These are phyloP conservation scores for Frieseomelitta varia DNA, from an alignment of 1,140 invertebrate species.

Conservation along the genomic window DNA sequence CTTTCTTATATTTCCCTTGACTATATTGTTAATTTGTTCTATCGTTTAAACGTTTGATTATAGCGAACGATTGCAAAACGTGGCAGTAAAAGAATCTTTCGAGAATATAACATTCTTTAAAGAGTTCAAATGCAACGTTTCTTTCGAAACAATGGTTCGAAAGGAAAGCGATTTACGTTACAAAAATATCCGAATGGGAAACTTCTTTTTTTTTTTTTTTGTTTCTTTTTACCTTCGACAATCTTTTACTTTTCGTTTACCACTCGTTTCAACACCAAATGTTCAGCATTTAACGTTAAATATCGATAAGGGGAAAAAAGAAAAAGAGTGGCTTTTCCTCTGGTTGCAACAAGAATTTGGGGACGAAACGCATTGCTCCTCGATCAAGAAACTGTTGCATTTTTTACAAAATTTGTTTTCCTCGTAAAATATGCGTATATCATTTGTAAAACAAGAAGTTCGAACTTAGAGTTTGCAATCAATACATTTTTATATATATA, in stretches of 20 bases:
- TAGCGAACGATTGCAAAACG: constrained; percentile 54
- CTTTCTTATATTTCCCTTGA: constrained; percentile 2
- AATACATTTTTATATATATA: not conserved
- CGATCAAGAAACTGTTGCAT: constrained; percentile 28
- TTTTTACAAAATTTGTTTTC: constrained; percentile 10
- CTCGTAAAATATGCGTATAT: not conserved
- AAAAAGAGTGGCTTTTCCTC: not conserved
- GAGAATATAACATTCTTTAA: constrained; percentile 47
- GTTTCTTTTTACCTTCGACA: not conserved
- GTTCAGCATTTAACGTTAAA: not conserved
- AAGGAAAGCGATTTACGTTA: not conserved
- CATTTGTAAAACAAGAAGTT: constrained; percentile 2
- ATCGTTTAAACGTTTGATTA: constrained; percentile 60
- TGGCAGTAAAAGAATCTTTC: constrained; percentile 63
- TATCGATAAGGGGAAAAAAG: not conserved
- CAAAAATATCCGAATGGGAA: not conserved
- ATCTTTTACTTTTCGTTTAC: not conserved
- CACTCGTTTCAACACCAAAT: not conserved
- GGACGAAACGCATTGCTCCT: constrained; percentile 14
- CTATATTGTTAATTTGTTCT: constrained; percentile 56
- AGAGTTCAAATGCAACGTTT: constrained; percentile 41
- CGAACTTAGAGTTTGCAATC: constrained; percentile 17
- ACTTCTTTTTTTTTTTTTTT: too few species aligned
- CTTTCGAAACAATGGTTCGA: constrained; percentile 17
- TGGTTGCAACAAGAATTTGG: not conserved